Conservation (phyloP, 1,140 invertebrate species). For the Eufriesea mexicana region DNA sequence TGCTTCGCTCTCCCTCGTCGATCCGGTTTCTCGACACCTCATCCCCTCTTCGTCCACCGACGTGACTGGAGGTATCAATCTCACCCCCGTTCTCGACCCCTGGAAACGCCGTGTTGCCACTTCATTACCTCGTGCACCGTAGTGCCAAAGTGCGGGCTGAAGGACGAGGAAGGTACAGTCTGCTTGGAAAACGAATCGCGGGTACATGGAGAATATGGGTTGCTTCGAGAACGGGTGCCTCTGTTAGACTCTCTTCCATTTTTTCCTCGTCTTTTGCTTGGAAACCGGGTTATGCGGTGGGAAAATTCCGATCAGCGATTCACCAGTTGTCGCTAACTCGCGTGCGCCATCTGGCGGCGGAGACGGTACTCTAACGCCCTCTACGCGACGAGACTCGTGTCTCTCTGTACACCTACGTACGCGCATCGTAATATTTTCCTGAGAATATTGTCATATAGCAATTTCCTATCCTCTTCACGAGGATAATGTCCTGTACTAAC, state of each 20-base stretch:
- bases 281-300: neutral
- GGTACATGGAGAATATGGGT: neutral
- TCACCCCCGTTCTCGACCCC: conserved; percentile 72
- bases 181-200: conserved; percentile 52
- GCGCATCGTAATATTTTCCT: too few relatives aligned
- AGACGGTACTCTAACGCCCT: too few relatives aligned
- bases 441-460: too few relatives aligned
- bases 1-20: conserved; percentile 54
- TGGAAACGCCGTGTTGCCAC: conserved; percentile 75
- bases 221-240: too few relatives aligned
- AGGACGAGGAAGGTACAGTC: conserved; percentile 55
- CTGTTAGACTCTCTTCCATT: neutral
- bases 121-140: conserved; percentile 73
- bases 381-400: too few relatives aligned
- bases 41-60: conserved; percentile 60
- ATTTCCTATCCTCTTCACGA: too few relatives aligned
- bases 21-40: conserved; percentile 75
- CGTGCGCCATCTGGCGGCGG: too few relatives aligned
- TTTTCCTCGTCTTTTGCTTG: neutral
- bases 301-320: too few relatives aligned
- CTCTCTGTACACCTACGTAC: too few relatives aligned
- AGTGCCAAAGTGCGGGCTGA: conserved; percentile 51
- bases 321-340: too few relatives aligned
- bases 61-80: conserved; percentile 77
- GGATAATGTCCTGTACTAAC: too few relatives aligned